Evolutionary conservation across 2,113 vertebrate species (phyloP), one percentile per base, ranked within the genome.

Genomic region (human): DNA sequence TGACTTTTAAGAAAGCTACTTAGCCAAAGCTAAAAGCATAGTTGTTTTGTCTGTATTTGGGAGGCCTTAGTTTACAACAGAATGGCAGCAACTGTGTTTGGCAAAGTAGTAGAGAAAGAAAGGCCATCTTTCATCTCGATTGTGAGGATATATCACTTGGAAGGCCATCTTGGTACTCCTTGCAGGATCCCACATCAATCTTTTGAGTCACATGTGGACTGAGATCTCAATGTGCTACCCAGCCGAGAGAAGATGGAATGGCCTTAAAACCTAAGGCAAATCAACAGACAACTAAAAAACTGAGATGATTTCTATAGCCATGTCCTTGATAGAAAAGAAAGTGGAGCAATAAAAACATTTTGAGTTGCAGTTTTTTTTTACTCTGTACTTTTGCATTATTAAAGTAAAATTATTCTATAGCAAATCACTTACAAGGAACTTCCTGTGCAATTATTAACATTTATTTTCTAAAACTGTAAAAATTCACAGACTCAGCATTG

Each of bases 381-480:
- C 38, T 40, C 23, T 90, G 4, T 80, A 35, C 13, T 52, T 93
- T 50, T 27, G 8, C 23, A 86, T 85, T 66, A 68, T 83, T 87
- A 59, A 95, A 78, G 61, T 85, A 20, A 89, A 93, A 81, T 91
- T 75, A 82, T 90, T 85, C 38, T 57, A 25, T 23, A 57, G 13
- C 11, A 50, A 76, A 30, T 95, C 27, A 23, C 30, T 72, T 35
- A 45, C 6, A 52, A 43, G 59, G 45, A 82, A 68, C 23, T 43
- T 40, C 55, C 66, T 43, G 6, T 84, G 3, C 78, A 73, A 83
- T 96, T 79, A 94, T 76, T 92, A 72, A 95, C 75, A 88, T 88
- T 97, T 94, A 85, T 35, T 91, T 95, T 85, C 72, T 52, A 78
- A 82, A 91, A 14, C 38, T 72, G 43, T 91, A 68, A 82, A 40